phyloP scores from a whole-genome alignment of 2,113 vertebrate species.

The Albula glossodonta region DNA sequence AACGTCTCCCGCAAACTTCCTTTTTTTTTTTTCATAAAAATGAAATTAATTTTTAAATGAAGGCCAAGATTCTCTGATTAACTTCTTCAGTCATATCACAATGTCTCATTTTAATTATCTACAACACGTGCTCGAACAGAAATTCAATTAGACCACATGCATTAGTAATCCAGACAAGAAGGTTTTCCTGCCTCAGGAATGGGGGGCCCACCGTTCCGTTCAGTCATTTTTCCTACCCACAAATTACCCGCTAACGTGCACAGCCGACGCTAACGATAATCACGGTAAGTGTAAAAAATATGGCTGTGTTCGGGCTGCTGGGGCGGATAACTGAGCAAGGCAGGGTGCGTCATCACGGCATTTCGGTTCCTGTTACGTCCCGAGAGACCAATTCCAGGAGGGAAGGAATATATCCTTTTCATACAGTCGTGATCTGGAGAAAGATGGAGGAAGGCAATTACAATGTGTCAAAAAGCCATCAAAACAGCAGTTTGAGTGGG shows the following conservation, averaged over 20 bases:
- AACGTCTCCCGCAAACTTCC: background rate
- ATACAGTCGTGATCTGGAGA: too few relatives aligned
- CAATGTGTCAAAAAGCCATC: too few relatives aligned
- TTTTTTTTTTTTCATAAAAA: slow-evolving; percentile 27
- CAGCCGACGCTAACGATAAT: slow-evolving; percentile 39
- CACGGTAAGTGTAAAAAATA: slow-evolving; percentile 12
- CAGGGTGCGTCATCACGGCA: slow-evolving; percentile 16
- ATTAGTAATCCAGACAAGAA: slow-evolving; percentile 45
- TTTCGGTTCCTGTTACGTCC: background rate
- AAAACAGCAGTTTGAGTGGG: too few relatives aligned
- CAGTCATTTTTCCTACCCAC: slow-evolving; percentile 34
- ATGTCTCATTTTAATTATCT: slow-evolving; percentile 48
- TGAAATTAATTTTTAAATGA: slow-evolving; percentile 18
- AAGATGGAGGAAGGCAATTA: too few relatives aligned
- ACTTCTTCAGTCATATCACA: slow-evolving; percentile 43
- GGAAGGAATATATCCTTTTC: too few relatives aligned
- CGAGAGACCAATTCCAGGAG: background rate
- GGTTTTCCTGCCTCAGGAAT: slow-evolving; percentile 40
- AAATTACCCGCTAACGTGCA: slow-evolving; percentile 16
- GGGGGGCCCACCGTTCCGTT: slow-evolving; percentile 27
- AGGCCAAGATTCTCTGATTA: slow-evolving; percentile 41
- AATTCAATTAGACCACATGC: slow-evolving; percentile 50
- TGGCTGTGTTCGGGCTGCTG: slow-evolving; percentile 21
- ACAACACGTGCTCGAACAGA: slow-evolving; percentile 42
- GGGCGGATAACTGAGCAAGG: background rate